Evolutionary conservation across 2,113 vertebrate genomes (phyloP).

Genomic region (Limnothrissa miodon): DNA sequence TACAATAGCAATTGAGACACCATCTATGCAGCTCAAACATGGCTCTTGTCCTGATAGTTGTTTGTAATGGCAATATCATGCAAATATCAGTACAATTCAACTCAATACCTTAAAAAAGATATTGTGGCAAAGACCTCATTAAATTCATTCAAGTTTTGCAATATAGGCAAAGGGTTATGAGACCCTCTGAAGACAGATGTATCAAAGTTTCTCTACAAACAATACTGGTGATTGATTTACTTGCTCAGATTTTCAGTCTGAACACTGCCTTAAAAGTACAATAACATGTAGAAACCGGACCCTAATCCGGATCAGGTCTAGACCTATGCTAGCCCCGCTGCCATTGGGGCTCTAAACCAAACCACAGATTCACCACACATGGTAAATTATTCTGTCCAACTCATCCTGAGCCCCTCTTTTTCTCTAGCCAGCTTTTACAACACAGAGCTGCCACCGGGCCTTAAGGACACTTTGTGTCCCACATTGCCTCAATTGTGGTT

Average conservation of each 20-base stretch:
- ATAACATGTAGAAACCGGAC: neutral
- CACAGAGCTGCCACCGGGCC: neutral
- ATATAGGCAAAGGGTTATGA: too few relatives aligned
- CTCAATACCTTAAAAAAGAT: neutral
- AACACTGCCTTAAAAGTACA: neutral
- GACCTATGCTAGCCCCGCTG: neutral
- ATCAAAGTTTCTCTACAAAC: too few relatives aligned
- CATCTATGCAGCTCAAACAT: neutral
- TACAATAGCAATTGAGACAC: neutral
- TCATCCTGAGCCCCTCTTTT: neutral
- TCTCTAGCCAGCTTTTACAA: neutral
- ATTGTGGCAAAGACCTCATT: too few relatives aligned
- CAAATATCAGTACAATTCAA: neutral
- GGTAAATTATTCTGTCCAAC: neutral
- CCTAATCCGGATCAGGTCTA: neutral
- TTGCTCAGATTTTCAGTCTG: neutral
- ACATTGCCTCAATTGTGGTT: neutral
- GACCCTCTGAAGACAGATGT: too few relatives aligned
- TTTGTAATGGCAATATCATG: neutral
- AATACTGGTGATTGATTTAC: too few relatives aligned
- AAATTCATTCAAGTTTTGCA: too few relatives aligned
- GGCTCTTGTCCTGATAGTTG: neutral
- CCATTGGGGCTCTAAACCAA: neutral
- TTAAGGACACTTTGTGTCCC: neutral
- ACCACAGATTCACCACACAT: neutral